A percentile compares a stretch with the other conserved stretches of the same genome.
Conservation (phyloP, 2,888 invertebrate genomes). For the Hydriomena furcata region DNA sequence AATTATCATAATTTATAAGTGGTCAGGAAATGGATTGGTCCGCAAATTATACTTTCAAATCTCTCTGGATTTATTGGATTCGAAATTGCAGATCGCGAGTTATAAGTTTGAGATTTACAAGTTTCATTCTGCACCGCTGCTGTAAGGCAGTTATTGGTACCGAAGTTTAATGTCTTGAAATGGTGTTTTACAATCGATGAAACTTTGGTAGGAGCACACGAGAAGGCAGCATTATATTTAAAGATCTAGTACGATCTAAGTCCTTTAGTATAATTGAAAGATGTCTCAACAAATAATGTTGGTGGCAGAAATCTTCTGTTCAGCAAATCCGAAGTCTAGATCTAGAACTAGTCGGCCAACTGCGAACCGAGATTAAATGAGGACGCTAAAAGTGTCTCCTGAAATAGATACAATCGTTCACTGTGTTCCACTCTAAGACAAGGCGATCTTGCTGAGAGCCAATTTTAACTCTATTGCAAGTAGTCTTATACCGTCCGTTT, state of each 20-base stretch:
- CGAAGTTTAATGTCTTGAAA: not conserved
- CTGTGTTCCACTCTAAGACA: conserved; percentile 8
- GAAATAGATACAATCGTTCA: conserved; percentile 19
- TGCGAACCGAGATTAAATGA: conserved; percentile 12
- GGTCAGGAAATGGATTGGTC: conserved; percentile 32
- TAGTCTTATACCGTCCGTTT: not conserved
- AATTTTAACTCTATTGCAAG: conserved; percentile 11
- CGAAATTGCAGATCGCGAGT: conserved; percentile 35
- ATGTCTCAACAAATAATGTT: too few species aligned
- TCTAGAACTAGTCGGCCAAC: not conserved
- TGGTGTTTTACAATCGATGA: not conserved
- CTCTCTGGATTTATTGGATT: conserved; percentile 35
- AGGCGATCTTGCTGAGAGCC: conserved; percentile 6
- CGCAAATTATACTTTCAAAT: conserved; percentile 40
- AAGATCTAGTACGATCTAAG: too few species aligned
- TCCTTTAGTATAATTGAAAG: too few species aligned
- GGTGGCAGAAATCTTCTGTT: too few species aligned
- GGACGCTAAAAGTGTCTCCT: conserved; percentile 11
- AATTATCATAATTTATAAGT: conserved; percentile 32
- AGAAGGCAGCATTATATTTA: too few species aligned
- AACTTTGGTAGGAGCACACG: too few species aligned
- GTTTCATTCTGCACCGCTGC: conserved; percentile 18
- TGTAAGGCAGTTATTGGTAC: conserved; percentile 1
- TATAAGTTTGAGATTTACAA: conserved; percentile 32
- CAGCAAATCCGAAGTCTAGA: too few species aligned